Evolutionary conservation across 2,797 vertebrate species (phyloP), one percentile per base, ranked within the genome.

Genomic region (Rhodeus uyekii): DNA sequence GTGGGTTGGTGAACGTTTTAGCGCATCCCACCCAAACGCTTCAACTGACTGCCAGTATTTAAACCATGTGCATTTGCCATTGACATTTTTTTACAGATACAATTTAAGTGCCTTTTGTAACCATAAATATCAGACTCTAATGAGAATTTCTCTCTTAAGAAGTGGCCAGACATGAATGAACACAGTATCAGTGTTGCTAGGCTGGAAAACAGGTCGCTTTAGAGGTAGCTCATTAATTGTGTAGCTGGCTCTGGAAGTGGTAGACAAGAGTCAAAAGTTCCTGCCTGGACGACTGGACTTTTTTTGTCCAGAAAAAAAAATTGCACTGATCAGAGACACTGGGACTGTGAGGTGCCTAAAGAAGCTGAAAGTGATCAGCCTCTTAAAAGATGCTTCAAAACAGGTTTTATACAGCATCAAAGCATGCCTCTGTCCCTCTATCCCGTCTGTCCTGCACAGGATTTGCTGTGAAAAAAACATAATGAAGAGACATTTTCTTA

Each of bases 381-480:
- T 83, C 67, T 68, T 55, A 81, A 68, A 67, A 84, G 55, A 53
- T 60, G 72, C 65, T 84, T 81, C 74, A 65, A 42, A 84, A 87
- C 63, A 53, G 72, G 78, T 86, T 58, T 69, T 14, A 58, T 84
- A 80, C 81, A 84, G 81, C 82, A 85, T 85, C 55, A 75, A 61
- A 68, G 68, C 63, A 65, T 55, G 46, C 58, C 60, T 60, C 13
- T 55, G 36, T 48, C 34, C 83, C 74, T 46, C 42, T 64, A 39
- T 72, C 9, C 46, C 36, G 39, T 63, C 42, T 85, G 63, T 48
- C 67, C 86, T 84, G 78, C 12, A 68, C 69, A 84, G 81, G 81
- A 85, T 82, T 91, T 92, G 90, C 92, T 94, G 92, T 93, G 91
- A 93, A 94, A 89, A 90, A 79, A 85, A 87, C 86, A 83, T 27